Conservation (phyloP, 2,888 invertebrate genomes). For the Andrena haemorrhoa region DNA sequence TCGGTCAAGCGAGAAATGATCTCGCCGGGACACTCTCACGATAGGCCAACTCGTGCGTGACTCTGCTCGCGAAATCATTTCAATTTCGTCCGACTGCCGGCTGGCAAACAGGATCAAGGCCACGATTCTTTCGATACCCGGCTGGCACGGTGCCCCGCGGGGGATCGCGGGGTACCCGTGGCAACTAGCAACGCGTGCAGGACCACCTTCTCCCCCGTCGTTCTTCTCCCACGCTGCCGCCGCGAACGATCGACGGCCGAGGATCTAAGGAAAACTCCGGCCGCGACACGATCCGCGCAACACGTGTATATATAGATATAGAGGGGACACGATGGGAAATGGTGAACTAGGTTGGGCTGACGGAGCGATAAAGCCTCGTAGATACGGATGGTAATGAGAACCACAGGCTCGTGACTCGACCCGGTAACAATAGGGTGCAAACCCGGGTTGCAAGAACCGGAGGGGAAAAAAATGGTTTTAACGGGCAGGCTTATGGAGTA, state of each 20-base stretch:
- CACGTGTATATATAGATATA: constrained; percentile 67
- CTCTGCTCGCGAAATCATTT: constrained; percentile 74
- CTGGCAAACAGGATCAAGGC: constrained; percentile 58
- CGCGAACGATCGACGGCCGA: constrained; percentile 45
- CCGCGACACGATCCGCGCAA: constrained; percentile 64
- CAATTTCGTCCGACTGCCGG: constrained; percentile 70
- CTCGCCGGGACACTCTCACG: constrained; percentile 62
- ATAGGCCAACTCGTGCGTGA: constrained; percentile 68
- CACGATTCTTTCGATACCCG: constrained; percentile 32
- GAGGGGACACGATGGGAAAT: constrained; percentile 77
- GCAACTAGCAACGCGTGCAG: neutral
- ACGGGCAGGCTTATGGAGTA: constrained; percentile 60
- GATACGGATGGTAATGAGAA: constrained; percentile 83
- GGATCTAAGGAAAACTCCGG: constrained; percentile 67
- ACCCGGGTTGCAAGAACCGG: constrained; percentile 59
- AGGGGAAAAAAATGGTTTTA: constrained; percentile 57
- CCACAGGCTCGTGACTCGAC: constrained; percentile 77
- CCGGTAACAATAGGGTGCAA: constrained; percentile 79
- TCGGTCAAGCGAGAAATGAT: constrained; percentile 65
- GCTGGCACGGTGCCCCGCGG: neutral
- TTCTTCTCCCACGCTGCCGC: constrained; percentile 53
- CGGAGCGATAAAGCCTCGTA: constrained; percentile 75
- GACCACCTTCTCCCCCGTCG: constrained; percentile 4
- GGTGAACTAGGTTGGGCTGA: constrained; percentile 79
- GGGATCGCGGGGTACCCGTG: neutral